Evolutionary conservation across 2,797 vertebrate species (phyloP).

Genomic region (Cygnus olor): DNA sequence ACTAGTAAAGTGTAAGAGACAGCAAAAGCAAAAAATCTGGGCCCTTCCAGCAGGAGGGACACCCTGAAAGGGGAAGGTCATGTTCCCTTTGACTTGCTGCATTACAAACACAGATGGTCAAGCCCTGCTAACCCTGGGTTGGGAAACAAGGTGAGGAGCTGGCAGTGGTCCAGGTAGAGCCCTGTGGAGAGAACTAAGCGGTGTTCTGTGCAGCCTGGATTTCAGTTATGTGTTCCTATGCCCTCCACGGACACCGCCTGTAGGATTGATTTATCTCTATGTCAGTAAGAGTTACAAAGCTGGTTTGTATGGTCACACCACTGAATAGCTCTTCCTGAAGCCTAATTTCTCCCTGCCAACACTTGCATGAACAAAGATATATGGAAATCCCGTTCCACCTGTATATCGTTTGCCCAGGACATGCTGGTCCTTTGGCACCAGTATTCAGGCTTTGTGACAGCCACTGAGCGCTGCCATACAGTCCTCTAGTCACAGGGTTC

Average conservation of each 20-base stretch:
- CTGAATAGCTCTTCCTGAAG: neutral
- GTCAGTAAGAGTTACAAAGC: neutral
- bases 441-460: neutral
- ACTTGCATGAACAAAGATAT: neutral
- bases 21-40: neutral
- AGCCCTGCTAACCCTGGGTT: conserved; percentile 21
- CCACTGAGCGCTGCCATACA: neutral
- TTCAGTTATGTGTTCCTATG: neutral
- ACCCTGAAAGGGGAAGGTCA: neutral
- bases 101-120: conserved; percentile 16
- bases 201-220: neutral
- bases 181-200: neutral
- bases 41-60: neutral
- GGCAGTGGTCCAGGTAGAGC: neutral
- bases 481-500: neutral
- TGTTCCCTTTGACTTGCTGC: neutral
- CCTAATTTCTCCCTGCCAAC: neutral
- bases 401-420: neutral
- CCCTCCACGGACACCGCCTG: neutral
- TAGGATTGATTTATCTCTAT: neutral
- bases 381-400: neutral
- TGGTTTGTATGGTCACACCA: neutral
- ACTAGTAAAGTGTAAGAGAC: neutral
- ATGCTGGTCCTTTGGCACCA: neutral
- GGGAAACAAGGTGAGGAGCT: neutral